Conservation (phyloP, 2,797 vertebrate species). For the Catostomus latipinnis region DNA sequence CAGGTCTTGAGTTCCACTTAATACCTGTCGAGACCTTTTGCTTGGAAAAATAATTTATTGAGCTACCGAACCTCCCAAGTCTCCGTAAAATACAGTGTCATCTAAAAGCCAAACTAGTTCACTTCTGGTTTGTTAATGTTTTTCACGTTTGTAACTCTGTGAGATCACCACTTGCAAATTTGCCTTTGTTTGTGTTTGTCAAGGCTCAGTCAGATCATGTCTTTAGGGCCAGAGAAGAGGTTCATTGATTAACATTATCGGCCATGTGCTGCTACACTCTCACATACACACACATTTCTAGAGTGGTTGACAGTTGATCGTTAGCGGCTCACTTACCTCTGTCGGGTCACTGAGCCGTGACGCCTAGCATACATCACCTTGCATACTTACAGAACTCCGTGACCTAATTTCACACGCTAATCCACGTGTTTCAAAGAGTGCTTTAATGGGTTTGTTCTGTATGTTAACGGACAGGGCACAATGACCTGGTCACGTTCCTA, state of each 20-base stretch:
- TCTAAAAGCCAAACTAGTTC: background rate
- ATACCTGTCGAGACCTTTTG: background rate
- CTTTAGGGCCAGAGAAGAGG: background rate
- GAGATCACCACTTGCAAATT: background rate
- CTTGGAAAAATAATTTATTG: background rate
- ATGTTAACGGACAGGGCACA: background rate
- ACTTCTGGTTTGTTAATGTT: background rate
- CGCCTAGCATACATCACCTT: background rate
- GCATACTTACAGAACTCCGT: background rate
- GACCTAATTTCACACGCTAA: conserved; percentile 23
- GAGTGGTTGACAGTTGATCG: conserved; percentile 24
- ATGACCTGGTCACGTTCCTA: background rate
- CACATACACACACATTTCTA: conserved; percentile 2
- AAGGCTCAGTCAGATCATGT: background rate
- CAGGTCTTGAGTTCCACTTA: background rate
- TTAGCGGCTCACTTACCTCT: conserved; percentile 26
- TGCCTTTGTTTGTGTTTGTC: background rate
- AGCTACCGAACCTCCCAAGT: background rate
- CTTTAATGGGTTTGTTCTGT: background rate
- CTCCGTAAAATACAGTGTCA: background rate
- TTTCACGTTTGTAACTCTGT: background rate
- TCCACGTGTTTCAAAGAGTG: conserved; percentile 4
- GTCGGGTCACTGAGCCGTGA: background rate
- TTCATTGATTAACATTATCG: conserved; percentile 23
- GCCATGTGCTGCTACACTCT: background rate